Conservation (phyloP, 2,888 invertebrate genomes). For the Apoderus coryli region DNA sequence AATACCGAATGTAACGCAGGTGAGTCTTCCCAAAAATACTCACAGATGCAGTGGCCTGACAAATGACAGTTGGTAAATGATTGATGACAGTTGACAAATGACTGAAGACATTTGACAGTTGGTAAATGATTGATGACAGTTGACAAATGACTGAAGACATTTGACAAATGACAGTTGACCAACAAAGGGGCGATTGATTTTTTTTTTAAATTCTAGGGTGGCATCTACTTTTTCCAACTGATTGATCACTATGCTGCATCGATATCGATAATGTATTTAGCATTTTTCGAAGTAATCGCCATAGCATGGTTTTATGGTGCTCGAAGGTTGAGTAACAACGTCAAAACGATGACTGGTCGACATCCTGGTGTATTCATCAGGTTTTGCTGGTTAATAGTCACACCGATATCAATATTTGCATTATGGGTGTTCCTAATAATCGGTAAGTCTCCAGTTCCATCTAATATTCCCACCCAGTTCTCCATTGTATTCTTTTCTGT, state of each 20-base stretch:
- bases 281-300: constrained; percentile 85
- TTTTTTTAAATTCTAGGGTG: constrained; percentile 43
- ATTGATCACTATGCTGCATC: constrained; percentile 91
- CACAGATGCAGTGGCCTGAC: too few species aligned
- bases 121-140: too few species aligned
- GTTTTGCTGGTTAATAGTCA: constrained; percentile 67
- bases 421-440: constrained; percentile 81
- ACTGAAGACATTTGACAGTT: background rate
- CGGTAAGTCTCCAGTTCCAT: too few species aligned
- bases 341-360: constrained; percentile 80
- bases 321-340: constrained; percentile 60
- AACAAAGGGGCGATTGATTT: background rate
- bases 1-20: constrained; percentile 75
- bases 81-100: too few species aligned
- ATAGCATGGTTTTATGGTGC: constrained; percentile 89
- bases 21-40: too few species aligned
- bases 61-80: too few species aligned
- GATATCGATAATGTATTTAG: constrained; percentile 80
- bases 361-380: constrained; percentile 69
- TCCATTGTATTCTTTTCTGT: too few species aligned
- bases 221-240: constrained; percentile 83
- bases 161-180: too few species aligned
- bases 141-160: too few species aligned
- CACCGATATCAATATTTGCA: constrained; percentile 67
- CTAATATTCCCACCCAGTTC: too few species aligned